Conservation (phyloP, 2,888 invertebrate genomes). For the Cantharis rustica region DNA sequence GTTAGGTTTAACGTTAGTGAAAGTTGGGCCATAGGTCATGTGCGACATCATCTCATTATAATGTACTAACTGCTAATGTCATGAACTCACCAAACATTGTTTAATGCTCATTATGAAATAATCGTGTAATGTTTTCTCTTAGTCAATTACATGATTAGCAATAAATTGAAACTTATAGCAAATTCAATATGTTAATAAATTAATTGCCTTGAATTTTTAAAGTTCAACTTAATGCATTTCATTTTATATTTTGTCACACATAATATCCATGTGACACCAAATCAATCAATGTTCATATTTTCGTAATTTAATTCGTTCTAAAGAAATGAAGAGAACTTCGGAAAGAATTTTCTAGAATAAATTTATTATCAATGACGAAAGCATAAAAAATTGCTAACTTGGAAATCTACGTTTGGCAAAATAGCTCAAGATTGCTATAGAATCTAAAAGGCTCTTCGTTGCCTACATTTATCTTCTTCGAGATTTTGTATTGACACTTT, state of each 20-base stretch:
- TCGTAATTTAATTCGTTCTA: neutral
- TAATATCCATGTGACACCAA: neutral
- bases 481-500: neutral
- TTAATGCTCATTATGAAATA: conserved; percentile 1
- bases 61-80: neutral
- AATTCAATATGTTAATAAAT: neutral
- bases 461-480: neutral
- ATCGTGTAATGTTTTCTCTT: conserved; percentile 4
- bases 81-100: conserved; percentile 1
- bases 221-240: neutral
- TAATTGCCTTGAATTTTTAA: neutral
- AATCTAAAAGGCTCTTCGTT: too few species aligned
- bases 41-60: neutral
- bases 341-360: too few species aligned
- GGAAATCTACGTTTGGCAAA: neutral
- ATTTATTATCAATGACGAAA: too few species aligned
- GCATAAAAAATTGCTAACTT: too few species aligned
- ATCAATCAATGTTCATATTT: neutral
- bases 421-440: neutral
- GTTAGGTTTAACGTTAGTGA: conserved; percentile 18
- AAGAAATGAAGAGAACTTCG: too few species aligned
- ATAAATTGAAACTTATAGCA: neutral
- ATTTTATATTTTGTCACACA: neutral
- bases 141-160: neutral
- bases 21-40: conserved; percentile 24